Evolutionary conservation across 2,888 invertebrate genomes (phyloP).

Genomic region (Ischnura elegans): DNA sequence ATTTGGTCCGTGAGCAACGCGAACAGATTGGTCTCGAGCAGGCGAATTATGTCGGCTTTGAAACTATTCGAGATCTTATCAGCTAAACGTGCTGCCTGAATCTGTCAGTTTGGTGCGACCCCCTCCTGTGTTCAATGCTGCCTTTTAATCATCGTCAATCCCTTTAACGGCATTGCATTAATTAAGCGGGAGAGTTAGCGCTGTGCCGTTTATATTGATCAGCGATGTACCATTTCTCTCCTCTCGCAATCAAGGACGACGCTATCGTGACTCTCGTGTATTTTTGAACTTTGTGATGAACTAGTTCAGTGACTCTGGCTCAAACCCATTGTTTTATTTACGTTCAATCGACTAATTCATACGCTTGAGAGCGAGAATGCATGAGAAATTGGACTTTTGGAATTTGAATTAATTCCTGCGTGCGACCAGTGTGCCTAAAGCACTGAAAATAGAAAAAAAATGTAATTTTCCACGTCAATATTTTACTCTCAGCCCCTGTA

Average conservation of each 20-base stretch:
- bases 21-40: not conserved
- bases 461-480: too few species aligned
- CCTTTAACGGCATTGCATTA: slow-evolving; percentile 8
- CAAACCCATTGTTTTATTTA: too few species aligned
- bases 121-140: not conserved
- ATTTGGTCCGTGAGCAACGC: not conserved
- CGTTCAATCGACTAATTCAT: too few species aligned
- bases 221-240: not conserved
- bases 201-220: not conserved
- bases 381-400: too few species aligned
- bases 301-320: too few species aligned
- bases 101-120: not conserved
- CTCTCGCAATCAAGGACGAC: not conserved
- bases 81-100: not conserved
- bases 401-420: too few species aligned
- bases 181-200: not conserved
- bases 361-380: too few species aligned
- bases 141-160: slow-evolving; percentile 8
- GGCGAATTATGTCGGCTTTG: not conserved
- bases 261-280: not conserved
- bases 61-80: not conserved
- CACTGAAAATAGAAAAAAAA: too few species aligned
- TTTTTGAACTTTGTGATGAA: too few species aligned
- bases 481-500: too few species aligned
- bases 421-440: too few species aligned